Conservation (phyloP, 2,888 invertebrate genomes). For the Myopa tessellatipennis region DNA sequence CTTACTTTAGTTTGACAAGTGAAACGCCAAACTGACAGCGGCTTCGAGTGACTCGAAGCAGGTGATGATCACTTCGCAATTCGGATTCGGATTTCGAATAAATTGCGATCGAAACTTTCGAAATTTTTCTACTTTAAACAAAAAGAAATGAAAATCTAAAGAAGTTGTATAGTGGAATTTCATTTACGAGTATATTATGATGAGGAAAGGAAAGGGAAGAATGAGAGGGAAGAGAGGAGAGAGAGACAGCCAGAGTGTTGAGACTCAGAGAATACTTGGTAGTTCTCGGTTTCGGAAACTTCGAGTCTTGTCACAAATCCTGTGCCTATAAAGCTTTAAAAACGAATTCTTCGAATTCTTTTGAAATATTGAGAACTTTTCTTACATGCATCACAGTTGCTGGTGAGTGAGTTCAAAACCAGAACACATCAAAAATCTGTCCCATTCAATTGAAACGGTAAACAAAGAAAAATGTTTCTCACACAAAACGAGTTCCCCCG, state of each 20-base stretch:
- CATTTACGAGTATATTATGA: too few relatives aligned
- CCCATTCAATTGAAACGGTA: background rate
- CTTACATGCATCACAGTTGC: background rate
- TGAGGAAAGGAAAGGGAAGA: too few relatives aligned
- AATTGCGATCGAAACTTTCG: background rate
- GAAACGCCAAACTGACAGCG: background rate
- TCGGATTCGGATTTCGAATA: background rate
- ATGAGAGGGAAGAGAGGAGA: too few relatives aligned
- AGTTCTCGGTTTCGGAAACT: background rate
- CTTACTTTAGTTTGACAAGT: background rate
- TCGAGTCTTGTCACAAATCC: background rate
- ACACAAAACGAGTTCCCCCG: background rate
- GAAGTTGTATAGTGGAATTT: too few relatives aligned
- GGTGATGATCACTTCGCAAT: background rate
- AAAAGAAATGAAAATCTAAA: too few relatives aligned
- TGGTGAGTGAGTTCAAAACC: background rate
- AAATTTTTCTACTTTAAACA: background rate
- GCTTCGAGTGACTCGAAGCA: background rate
- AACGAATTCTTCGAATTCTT: background rate
- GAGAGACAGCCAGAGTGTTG: too few relatives aligned
- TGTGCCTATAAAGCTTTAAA: background rate
- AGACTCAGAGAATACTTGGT: too few relatives aligned
- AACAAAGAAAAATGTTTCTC: constrained; percentile 17
- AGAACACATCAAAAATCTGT: background rate
- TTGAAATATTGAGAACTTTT: constrained; percentile 7